Percentiles rank a stretch among this genome's conserved stretches.
These are phyloP conservation scores for Benthosema pterotum DNA, from an alignment of 2,797 vertebrate species.

Conservation along the genomic window DNA sequence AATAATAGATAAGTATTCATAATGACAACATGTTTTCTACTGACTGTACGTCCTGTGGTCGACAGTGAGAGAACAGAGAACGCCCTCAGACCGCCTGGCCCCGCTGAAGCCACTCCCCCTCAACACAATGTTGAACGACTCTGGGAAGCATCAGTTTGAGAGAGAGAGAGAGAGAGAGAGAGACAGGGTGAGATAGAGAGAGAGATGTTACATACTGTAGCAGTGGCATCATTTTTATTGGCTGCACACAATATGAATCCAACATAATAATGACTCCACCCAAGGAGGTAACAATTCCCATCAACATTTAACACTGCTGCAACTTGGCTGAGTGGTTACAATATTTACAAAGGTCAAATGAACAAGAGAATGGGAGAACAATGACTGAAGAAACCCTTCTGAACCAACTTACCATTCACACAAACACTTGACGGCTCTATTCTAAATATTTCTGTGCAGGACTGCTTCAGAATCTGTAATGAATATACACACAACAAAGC, in stretches of 20 bases:
- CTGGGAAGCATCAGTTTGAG: constrained; percentile 67
- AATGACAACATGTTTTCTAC: constrained; percentile 44
- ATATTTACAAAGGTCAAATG: too few relatives aligned
- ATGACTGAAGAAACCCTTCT: background rate
- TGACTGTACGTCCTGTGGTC: constrained; percentile 85
- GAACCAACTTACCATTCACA: constrained; percentile 88
- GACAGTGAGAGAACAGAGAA: constrained; percentile 83
- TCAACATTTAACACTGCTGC: too few relatives aligned
- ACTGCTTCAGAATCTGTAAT: constrained; percentile 87
- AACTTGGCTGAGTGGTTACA: too few relatives aligned
- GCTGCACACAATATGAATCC: too few relatives aligned
- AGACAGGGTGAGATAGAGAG: too few relatives aligned
- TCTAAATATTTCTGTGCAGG: constrained; percentile 87
- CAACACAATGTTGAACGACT: constrained; percentile 91
- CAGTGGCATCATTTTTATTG: too few relatives aligned
- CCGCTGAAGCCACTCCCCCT: constrained; percentile 86
- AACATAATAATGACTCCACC: too few relatives aligned
- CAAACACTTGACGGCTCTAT: constrained; percentile 91
- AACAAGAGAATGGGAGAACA: too few relatives aligned
- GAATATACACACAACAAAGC: background rate
- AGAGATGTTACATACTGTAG: background rate
- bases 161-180: background rate
- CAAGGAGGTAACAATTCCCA: too few relatives aligned
- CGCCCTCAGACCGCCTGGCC: constrained; percentile 70
- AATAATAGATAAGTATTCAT: too few relatives aligned